A percentile compares a stretch with the other conserved stretches of the same genome.
Conservation (phyloP, 2,888 invertebrate genomes). For the Eristalis tenax region DNA sequence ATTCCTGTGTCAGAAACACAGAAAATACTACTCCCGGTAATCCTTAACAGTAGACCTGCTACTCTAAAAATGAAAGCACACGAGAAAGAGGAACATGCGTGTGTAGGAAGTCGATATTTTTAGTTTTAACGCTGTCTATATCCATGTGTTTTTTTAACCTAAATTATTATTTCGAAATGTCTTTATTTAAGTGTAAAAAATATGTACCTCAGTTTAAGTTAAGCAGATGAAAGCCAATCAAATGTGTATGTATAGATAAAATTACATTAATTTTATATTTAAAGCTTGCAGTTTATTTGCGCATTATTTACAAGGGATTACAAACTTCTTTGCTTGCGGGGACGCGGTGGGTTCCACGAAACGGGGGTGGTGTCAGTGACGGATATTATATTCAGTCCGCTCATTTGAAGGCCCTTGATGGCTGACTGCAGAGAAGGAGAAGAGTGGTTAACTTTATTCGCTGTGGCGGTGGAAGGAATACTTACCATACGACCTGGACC, state of each 20-base stretch:
- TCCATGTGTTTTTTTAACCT: conserved; percentile 61
- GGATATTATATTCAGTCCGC: conserved; percentile 93
- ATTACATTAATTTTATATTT: conserved; percentile 54
- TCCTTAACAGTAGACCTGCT: background rate
- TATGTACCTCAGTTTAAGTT: conserved; percentile 53
- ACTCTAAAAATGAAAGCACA: background rate
- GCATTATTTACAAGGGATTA: conserved; percentile 81
- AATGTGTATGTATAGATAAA: conserved; percentile 35
- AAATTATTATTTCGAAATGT: conserved; percentile 64
- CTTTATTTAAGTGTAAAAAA: conserved; percentile 44
- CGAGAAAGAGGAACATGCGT: background rate
- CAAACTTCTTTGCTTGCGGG: conserved; percentile 92
- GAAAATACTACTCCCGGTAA: conserved; percentile 1
- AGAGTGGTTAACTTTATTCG: background rate
- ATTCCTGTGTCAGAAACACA: conserved; percentile 41
- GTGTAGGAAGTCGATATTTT: conserved; percentile 20
- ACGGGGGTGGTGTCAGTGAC: conserved; percentile 95
- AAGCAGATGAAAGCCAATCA: conserved; percentile 43
- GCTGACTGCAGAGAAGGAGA: conserved; percentile 86
- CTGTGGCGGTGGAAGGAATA: background rate
- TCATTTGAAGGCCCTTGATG: conserved; percentile 96
- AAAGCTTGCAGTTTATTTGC: conserved; percentile 18
- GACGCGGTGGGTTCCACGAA: conserved; percentile 90
- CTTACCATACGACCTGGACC: conserved; percentile 95
- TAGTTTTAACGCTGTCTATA: conserved; percentile 45